Base-by-base conservation (phyloP, 2,797 vertebrate species). In the Pogonophryne albipinna region DNA sequence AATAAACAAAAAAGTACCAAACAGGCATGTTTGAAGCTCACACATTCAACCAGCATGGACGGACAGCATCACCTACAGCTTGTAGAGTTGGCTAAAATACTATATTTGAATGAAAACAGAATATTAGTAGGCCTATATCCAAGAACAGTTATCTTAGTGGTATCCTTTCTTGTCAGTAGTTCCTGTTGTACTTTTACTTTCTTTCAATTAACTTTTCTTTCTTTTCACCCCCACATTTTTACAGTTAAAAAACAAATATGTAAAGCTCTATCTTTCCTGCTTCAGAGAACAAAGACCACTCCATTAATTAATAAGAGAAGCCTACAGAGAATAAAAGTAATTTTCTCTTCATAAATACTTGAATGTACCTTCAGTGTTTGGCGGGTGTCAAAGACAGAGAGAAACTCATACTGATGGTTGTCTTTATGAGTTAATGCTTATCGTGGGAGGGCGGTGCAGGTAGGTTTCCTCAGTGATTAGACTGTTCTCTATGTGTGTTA, bases 271-370 rank as follows among this genome's bases (percentile, higher is more conserved):
- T 80, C 68, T 76, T 63, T 75, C 42, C 62, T 88, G 66, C 60
- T 77, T 76, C 60, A 83, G 74, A 77, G 51, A 87, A 80, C 68
- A 80, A 66, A 84, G 47, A 85, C 60, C 41, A 73, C 50, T 17
- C 38, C 19, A 74, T 68, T 62, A 72, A 71, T 68, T 62, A 74
- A 71, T 79, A 70, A 78, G 71, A 80, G 66, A 85, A 57, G 85
- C 42, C 87, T 77, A 81, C 49, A 77, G 84, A 93, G 91, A 93
- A 94, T 92, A 89, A 93, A 86, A 90, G 80, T 0, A 15, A 84
- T 92, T 83, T 84, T 90, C 93, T 97, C 96, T 96, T 96, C 95
- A 97, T 96, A 97, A 98, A 97, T 96, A 97, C 94, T 94, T 91
- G 85, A 95, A 85, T 90, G 94, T 97, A 97, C 96, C 97, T 97